phyloP scores from a whole-genome alignment of 1,140 invertebrate species.

The Polyergus mexicanus region DNA sequence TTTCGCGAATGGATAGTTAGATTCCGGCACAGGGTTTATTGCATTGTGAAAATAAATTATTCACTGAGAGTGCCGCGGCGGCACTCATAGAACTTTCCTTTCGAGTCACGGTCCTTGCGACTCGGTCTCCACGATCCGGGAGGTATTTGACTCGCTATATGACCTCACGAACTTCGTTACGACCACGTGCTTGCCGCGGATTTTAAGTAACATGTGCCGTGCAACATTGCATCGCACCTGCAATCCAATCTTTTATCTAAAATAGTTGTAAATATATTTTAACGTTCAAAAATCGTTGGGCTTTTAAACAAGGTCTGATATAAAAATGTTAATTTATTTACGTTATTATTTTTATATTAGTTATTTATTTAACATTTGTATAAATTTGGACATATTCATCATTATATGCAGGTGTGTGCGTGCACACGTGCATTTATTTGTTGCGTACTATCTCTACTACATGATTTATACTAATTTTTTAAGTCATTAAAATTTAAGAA shows the following conservation, averaged over 20 bases:
- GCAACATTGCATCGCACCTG: neutral
- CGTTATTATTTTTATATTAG: neutral
- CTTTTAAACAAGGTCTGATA: neutral
- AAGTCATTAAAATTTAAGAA: neutral
- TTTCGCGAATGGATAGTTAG: constrained; percentile 60
- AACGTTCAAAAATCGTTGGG: neutral
- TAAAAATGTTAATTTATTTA: neutral
- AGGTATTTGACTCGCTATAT: constrained; percentile 34
- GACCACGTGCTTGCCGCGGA: constrained; percentile 13
- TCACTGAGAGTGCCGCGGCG: constrained; percentile 28
- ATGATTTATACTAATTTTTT: constrained; percentile 7
- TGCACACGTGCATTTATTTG: no score
- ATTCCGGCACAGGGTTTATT: constrained; percentile 37
- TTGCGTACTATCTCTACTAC: neutral
- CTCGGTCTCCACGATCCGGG: constrained; percentile 4
- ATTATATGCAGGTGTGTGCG: no score
- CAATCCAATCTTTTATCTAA: constrained; percentile 1
- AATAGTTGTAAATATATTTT: neutral
- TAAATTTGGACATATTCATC: neutral
- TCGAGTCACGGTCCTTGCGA: constrained; percentile 11
- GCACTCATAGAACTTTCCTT: constrained; percentile 19
- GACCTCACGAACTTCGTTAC: constrained; percentile 37
- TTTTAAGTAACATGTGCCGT: constrained; percentile 27
- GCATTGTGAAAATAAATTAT: constrained; percentile 58
- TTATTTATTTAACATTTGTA: neutral